Evolutionary conservation across 2,888 invertebrate genomes (phyloP).

Genomic region (Panopea generosa): DNA sequence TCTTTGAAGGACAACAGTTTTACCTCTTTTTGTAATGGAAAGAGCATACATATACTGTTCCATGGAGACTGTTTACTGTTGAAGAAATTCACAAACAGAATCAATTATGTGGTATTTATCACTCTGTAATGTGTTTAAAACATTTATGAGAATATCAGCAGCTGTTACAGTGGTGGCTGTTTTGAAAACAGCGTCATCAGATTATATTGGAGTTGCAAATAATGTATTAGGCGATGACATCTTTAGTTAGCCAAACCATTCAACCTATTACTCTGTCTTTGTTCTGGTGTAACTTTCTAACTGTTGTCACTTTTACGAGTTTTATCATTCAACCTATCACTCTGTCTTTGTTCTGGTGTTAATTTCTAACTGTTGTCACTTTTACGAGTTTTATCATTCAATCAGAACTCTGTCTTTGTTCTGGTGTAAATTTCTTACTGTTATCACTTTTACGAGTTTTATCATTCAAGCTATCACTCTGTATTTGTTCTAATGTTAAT

Average conservation of each 20-base stretch:
- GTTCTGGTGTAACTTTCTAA: not conserved
- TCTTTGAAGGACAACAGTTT: slow-evolving; percentile 28
- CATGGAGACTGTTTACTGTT: not conserved
- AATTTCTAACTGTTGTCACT: too few relatives aligned
- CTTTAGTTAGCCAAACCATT: too few relatives aligned
- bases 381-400: not conserved
- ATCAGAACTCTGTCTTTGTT: too few relatives aligned
- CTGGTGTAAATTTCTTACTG: too few relatives aligned
- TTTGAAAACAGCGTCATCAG: not conserved
- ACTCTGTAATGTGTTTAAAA: not conserved
- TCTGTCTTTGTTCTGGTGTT: too few relatives aligned
- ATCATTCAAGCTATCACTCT: too few relatives aligned
- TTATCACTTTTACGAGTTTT: not conserved
- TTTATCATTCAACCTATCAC: not conserved
- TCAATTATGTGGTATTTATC: too few relatives aligned
- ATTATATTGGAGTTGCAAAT: too few relatives aligned
- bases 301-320: slow-evolving; percentile 49
- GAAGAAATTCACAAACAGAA: not conserved
- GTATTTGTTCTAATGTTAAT: too few relatives aligned
- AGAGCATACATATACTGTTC: slow-evolving; percentile 24
- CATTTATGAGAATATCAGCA: slow-evolving; percentile 14
- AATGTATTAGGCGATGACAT: too few relatives aligned
- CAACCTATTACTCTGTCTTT: too few relatives aligned
- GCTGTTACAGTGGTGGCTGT: slow-evolving; percentile 12
- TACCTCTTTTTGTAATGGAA: slow-evolving; percentile 12